Evolutionary conservation across 2,888 invertebrate genomes (phyloP), one percentile per base, ranked within the genome.

Genomic region (Scaptomyza cyrtandrae): DNA sequence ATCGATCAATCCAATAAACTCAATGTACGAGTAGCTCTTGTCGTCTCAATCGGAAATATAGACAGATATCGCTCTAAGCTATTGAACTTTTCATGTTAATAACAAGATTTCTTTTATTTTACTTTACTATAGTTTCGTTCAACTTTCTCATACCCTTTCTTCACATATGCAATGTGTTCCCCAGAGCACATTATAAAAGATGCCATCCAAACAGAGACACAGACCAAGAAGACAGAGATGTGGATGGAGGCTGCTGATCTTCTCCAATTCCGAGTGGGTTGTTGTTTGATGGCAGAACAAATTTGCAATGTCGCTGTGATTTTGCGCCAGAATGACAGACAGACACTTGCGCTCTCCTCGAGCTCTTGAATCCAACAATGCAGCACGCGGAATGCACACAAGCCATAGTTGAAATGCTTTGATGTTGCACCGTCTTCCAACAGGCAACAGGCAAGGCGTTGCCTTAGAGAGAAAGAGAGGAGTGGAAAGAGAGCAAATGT

Each of bases 211-310:
- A 48, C 46, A n/a, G 57, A 7, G 31, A 44, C 16, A 39, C 14
- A 9, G 33, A 33, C 39, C 7, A 14, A 7, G 16, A 14, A 7
- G 16, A 14, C 54, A 43, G 16, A 37, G 35, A 16, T 27, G 46
- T 44, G 27, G 58, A 14, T 39, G 9, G 39, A 39, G 39, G 29
- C 55, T 50, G 58, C 58, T 52, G 58, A n/a, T n/a, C n/a, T 45
- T 52, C 57, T 65, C 48, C 75, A 67, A 71, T 59, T 74, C 61
- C 81, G 66, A 88, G 82, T 82, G 88, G 86, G 88, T 73, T 80
- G 77, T 69, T 88, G 77, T 71, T 82, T 86, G 88, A 82, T 82
- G 74, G 84, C 86, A 82, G 86, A 82, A 88, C 80, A 85, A 82
- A 87, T 87, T 83, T 87, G 82, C 82, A 67, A 72, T 73, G 80